phyloP scores from a whole-genome alignment of 2,113 vertebrate genomes.

The Sakesphorus luctuosus region DNA sequence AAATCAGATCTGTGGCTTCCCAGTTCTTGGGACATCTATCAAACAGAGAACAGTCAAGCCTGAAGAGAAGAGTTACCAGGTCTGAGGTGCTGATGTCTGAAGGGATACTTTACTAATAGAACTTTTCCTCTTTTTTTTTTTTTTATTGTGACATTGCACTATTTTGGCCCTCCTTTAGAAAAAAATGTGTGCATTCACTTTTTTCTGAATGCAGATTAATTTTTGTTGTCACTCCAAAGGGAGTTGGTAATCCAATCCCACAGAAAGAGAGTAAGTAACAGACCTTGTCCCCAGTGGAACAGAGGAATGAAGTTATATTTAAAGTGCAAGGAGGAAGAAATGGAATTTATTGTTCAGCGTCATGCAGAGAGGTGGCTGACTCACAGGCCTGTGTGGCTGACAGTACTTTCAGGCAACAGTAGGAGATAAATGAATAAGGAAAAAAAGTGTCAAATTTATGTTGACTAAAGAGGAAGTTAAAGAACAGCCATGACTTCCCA shows the following conservation, averaged over 20 bases:
- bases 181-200: not conserved
- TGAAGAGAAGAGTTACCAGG: not conserved
- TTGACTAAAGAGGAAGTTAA: constrained; percentile 25
- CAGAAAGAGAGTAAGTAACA: not conserved
- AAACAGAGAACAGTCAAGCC: fast-evolving
- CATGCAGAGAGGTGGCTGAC: constrained; percentile 53
- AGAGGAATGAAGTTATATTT: constrained; percentile 32
- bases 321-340: constrained; percentile 31
- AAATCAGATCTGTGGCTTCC: not conserved
- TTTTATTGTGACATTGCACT: not conserved
- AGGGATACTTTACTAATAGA: not conserved
- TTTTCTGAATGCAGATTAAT: not conserved
- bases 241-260: not conserved
- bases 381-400: not conserved
- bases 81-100: not conserved
- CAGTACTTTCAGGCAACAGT: constrained; percentile 13
- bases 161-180: not conserved
- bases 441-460: not conserved
- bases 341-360: constrained; percentile 56
- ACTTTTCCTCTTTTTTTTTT: not conserved
- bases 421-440: constrained; percentile 42
- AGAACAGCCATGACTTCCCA: constrained; percentile 37
- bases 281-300: not conserved
- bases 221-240: not conserved
- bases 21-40: not conserved